Evolutionary conservation across 2,797 vertebrate genomes (phyloP), one percentile per base, ranked within the genome.

Genomic region (Poecilia velifera): DNA sequence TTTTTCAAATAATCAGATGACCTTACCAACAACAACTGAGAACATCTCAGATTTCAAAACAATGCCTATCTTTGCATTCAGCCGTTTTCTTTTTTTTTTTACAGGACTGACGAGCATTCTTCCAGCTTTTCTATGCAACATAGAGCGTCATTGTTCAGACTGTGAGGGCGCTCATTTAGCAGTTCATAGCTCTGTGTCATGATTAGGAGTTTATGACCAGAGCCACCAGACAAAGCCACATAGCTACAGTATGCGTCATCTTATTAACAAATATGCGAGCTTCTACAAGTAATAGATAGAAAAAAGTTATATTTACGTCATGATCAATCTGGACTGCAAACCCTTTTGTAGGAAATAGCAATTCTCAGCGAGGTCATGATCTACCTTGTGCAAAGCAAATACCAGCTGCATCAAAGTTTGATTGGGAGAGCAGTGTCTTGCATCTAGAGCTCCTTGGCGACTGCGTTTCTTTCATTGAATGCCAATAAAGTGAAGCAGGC

Each of bases 1-100:
- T 64, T 81, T 82, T 85, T 31, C 41, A 45, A 25, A 70, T 62
- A 81, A 90, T 87, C 89, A 93, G 89, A 90, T 93, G 93, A 93
- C 83, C 78, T 83, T 82, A 85, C 41, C 41, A 71, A 47, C 28
- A 55, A 72, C 70, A 79, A 85, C 64, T 18, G 76, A 73, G 45
- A 31, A 41, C 51, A 84, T 73, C 78, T 90, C 68, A 47, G 36
- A 76, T 86, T 82, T 79, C 73, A 83, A 87, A 92, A 91, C 89
- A 92, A 89, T 86, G 78, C 46, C 77, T 45, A 71, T 18, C 77
- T 90, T 91, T 92, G 86, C 89, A 82, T 80, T 77, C 53, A 25
- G 78, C 39, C 90, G 89, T 87, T 57, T 85, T 84, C 22, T 53
- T 8, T 53, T 49, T 53, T 49, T 4, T 53, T 53, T 53, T 53